Evolutionary conservation across 2,888 invertebrate genomes (phyloP).

Genomic region (Carpatolechia fugitivella): DNA sequence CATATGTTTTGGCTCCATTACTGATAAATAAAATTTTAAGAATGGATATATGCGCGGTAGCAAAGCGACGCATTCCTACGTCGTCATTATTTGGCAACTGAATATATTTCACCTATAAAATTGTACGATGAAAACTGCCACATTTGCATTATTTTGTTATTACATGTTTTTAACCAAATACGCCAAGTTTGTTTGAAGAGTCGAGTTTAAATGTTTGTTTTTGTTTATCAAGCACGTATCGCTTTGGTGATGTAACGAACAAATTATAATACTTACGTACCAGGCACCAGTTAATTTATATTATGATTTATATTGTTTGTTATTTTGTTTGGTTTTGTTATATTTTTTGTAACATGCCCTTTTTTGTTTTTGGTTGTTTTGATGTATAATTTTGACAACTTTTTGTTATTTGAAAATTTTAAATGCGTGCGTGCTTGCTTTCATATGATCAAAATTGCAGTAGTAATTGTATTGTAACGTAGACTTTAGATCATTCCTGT

Average conservation of each 20-base stretch:
- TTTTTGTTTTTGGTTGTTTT: too few species aligned
- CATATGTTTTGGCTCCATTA: constrained; percentile 70
- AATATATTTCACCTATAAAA: constrained; percentile 65
- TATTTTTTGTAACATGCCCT: too few species aligned
- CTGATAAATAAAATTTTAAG: constrained; percentile 22
- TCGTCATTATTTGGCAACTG: neutral
- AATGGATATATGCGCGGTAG: constrained; percentile 5
- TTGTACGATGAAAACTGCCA: constrained; percentile 31
- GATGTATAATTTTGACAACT: too few species aligned
- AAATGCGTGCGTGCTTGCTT: neutral
- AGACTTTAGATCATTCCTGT: neutral
- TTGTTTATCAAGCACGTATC: too few species aligned
- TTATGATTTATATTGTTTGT: too few species aligned
- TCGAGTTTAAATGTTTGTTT: too few species aligned
- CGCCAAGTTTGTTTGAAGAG: too few species aligned
- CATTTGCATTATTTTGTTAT: constrained; percentile 13
- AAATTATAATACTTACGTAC: too few species aligned
- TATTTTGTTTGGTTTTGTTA: too few species aligned
- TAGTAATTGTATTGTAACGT: neutral
- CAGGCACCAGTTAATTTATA: too few species aligned
- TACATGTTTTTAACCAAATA: too few species aligned
- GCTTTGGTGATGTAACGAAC: too few species aligned
- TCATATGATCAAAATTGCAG: neutral
- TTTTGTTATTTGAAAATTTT: neutral
- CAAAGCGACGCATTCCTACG: neutral